Percentiles rank a stretch among this genome's conserved stretches.
phyloP scores from a whole-genome alignment of 2,797 vertebrate species.

The Chaetodon trifasciatus region DNA sequence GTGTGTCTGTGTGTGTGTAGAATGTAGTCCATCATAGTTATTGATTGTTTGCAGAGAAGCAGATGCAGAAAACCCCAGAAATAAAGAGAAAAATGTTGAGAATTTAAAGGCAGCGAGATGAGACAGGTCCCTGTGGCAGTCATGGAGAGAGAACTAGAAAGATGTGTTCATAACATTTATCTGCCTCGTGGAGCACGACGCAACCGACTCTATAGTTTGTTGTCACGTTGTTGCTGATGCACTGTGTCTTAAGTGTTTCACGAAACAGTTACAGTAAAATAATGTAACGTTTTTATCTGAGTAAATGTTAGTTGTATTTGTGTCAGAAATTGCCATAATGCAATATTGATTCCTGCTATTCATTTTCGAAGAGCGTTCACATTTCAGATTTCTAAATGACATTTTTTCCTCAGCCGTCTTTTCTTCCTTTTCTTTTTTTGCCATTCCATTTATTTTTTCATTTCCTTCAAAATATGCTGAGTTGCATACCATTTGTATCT shows the following conservation, averaged over 20 bases:
- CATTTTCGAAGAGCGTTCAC: not conserved
- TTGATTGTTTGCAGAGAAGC: conserved; percentile 29
- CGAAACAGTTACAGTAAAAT: not conserved
- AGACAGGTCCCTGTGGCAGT: not conserved
- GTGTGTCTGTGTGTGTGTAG: conserved; percentile 16
- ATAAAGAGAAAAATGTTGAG: not conserved
- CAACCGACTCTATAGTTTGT: not conserved
- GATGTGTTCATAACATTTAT: conserved; percentile 21
- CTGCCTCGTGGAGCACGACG: not conserved
- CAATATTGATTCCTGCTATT: not conserved
- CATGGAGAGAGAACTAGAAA: conserved; percentile 1
- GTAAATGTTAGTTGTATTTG: not conserved
- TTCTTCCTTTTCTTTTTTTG: not conserved
- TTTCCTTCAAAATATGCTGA: not conserved
- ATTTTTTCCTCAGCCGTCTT: not conserved
- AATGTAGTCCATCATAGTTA: conserved; percentile 1
- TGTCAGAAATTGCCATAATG: not conserved
- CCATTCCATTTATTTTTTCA: not conserved
- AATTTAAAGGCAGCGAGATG: not conserved
- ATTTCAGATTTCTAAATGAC: not conserved
- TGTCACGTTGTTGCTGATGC: not conserved
- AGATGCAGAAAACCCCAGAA: not conserved
- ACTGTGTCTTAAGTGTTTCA: not conserved
- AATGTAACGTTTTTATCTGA: not conserved
- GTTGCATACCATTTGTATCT: not conserved